Conservation (phyloP, 2,113 vertebrate genomes). For the Pluvialis apricaria region DNA sequence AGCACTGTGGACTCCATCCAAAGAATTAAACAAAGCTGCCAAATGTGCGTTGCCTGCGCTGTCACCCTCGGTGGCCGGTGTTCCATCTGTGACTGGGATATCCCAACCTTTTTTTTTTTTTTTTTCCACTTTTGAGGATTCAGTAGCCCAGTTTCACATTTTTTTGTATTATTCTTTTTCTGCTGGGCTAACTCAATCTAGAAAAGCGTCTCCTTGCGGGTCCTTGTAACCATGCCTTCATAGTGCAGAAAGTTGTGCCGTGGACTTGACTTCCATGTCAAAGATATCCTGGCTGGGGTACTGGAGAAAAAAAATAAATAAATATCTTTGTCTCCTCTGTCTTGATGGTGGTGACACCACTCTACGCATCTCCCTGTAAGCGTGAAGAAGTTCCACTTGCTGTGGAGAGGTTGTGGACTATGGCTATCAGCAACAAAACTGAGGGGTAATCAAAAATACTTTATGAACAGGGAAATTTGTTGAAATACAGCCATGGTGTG, state of each 20-base stretch:
- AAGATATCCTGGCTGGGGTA: not conserved
- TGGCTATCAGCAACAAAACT: not conserved
- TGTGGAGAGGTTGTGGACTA: not conserved
- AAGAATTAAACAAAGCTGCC: not conserved
- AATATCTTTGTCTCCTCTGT: not conserved
- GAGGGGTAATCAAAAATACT: not conserved
- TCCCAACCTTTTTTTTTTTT: not conserved
- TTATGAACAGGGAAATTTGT: not conserved
- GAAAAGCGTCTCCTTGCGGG: not conserved
- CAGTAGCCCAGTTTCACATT: not conserved
- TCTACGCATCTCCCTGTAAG: not conserved
- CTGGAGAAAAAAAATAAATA: not conserved
- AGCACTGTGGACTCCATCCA: not conserved
- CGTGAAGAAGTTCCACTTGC: not conserved
- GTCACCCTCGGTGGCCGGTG: too few species aligned
- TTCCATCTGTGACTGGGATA: not conserved
- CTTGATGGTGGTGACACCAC: not conserved
- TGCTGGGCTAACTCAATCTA: not conserved
- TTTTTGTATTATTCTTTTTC: not conserved
- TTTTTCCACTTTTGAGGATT: not conserved
- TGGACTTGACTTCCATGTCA: not conserved
- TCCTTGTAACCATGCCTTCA: not conserved
- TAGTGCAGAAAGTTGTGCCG: not conserved
- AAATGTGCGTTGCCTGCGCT: accelerated
- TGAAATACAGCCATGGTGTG: not conserved